Percentiles rank a stretch among this genome's conserved stretches.
Conservation (phyloP, 2,113 vertebrate genomes). For the Miniopterus natalensis region DNA sequence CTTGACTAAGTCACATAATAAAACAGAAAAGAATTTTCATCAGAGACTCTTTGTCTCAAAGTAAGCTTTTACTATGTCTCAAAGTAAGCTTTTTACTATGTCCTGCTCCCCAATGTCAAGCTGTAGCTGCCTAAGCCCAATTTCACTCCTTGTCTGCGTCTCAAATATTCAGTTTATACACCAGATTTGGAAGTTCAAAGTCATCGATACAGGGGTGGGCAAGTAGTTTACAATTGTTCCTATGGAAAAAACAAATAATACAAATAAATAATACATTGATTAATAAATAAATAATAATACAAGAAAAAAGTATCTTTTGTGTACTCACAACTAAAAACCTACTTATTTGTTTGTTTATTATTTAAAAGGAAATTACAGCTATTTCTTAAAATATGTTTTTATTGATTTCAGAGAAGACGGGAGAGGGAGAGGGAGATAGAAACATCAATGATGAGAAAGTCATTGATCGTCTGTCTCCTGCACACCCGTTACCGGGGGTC, state of each 20-base stretch:
- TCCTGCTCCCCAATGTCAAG: not conserved
- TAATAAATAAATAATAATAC: not conserved
- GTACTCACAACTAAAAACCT: too few relatives aligned
- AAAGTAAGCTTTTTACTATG: too few relatives aligned
- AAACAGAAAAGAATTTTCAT: conserved; percentile 4
- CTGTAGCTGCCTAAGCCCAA: not conserved
- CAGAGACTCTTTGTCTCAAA: not conserved
- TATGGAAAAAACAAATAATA: not conserved
- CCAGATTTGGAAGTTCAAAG: not conserved
- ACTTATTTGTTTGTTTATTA: too few relatives aligned
- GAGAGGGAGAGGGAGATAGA: too few relatives aligned
- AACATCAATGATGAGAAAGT: too few relatives aligned
- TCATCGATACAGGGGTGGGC: not conserved
- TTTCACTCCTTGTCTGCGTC: not conserved
- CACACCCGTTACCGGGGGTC: too few relatives aligned
- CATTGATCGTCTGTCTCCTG: too few relatives aligned
- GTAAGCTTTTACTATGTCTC: too few relatives aligned
- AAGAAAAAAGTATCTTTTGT: not conserved
- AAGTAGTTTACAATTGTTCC: not conserved
- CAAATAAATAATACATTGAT: not conserved
- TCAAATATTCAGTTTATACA: not conserved
- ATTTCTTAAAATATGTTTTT: too few relatives aligned
- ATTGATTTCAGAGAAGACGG: too few relatives aligned
- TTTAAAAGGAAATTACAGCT: too few relatives aligned
- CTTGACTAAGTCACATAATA: not conserved